Evolutionary conservation across 2,797 vertebrate species (phyloP).

Genomic region (Neomorphus geoffroyi): DNA sequence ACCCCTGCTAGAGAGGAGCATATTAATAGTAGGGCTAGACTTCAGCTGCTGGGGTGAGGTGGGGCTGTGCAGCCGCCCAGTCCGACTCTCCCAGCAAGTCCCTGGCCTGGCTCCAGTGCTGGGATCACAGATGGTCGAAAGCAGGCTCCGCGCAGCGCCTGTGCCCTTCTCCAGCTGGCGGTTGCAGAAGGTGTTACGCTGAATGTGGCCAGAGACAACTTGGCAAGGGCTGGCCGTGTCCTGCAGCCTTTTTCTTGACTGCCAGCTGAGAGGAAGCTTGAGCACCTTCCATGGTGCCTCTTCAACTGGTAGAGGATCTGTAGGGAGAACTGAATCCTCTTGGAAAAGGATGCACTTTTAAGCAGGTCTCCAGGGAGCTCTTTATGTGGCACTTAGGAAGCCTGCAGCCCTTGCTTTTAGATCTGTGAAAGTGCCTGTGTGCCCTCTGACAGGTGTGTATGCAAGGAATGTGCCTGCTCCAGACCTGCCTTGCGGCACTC

Average conservation of each 20-base stretch:
- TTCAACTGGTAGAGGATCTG: not conserved
- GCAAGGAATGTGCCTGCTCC: constrained; percentile 40
- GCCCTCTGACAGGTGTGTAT: constrained; percentile 37
- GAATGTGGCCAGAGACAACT: not conserved
- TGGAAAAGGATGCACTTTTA: not conserved
- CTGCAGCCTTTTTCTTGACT: not conserved
- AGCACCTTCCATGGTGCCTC: not conserved
- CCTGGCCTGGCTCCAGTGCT: not conserved
- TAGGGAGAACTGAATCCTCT: not conserved
- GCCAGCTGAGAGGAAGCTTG: fast-evolving
- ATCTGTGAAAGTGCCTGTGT: not conserved
- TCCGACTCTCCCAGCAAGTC: not conserved
- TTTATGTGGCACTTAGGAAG: not conserved
- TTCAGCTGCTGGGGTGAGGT: not conserved
- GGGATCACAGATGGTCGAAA: not conserved
- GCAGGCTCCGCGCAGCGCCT: fast-evolving
- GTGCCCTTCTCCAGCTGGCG: constrained; percentile 8
- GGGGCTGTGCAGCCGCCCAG: not conserved
- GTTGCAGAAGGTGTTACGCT: not conserved
- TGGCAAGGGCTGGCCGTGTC: not conserved
- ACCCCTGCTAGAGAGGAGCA: not conserved
- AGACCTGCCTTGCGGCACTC: not conserved
- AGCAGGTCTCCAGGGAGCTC: not conserved
- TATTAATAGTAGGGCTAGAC: not conserved
- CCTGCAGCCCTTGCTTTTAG: not conserved